Evolutionary conservation across 2,113 vertebrate species (phyloP).

Genomic region (Poeciliopsis retropinna): DNA sequence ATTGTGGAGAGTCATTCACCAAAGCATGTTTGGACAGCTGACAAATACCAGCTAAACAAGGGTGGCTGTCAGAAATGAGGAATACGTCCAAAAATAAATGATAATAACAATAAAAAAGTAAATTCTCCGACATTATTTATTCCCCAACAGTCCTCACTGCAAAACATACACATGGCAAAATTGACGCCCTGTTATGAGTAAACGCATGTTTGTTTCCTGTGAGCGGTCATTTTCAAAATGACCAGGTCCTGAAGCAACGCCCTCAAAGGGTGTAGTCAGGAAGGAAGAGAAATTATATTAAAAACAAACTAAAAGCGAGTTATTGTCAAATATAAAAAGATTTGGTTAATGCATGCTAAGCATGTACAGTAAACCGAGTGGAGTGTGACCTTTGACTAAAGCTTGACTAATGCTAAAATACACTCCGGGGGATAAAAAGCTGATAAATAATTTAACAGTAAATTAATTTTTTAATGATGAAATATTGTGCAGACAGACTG

Average conservation of each 20-base stretch:
- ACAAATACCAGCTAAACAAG: slow-evolving; percentile 52
- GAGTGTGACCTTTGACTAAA: too few species aligned
- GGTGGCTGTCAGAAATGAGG: slow-evolving; percentile 29
- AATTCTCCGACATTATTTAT: not conserved
- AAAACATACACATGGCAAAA: not conserved
- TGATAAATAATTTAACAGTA: slow-evolving; percentile 1
- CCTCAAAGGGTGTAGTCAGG: slow-evolving; percentile 6
- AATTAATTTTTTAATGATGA: not conserved
- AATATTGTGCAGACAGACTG: not conserved
- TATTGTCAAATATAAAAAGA: not conserved
- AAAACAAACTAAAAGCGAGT: slow-evolving; percentile 3
- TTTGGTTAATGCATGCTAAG: not conserved
- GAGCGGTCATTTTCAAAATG: slow-evolving; percentile 15
- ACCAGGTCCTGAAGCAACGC: slow-evolving; percentile 9
- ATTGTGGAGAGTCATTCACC: slow-evolving; percentile 61
- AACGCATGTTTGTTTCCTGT: not conserved
- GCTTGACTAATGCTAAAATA: not conserved
- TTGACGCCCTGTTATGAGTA: not conserved
- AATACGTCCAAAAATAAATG: not conserved
- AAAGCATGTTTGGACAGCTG: slow-evolving; percentile 75
- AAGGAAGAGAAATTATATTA: not conserved
- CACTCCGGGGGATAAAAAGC: not conserved
- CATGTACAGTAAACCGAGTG: not conserved
- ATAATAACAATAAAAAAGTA: not conserved
- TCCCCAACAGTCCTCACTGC: not conserved